Base-by-base conservation (phyloP, 2,797 vertebrate genomes). In the Syncerus caffer region DNA sequence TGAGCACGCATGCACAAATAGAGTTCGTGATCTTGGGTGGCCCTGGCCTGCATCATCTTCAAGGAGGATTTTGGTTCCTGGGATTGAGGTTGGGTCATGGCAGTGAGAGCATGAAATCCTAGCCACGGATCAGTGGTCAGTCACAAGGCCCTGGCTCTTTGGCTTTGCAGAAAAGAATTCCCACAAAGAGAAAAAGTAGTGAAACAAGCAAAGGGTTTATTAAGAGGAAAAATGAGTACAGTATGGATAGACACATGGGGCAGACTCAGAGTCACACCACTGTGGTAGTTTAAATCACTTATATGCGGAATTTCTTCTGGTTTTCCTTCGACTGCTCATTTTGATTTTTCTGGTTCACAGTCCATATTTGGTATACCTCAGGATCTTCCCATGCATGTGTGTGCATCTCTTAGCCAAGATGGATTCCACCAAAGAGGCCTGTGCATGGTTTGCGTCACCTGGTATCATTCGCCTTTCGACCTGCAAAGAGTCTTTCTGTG, bases 1-100 rank as follows among this genome's bases (percentile, higher is more conserved):
- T 71, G 34, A 71, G 67, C 67, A 23, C 0, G 2, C 10, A 38
- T 23, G 19, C 3, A 3, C 0, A 0, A 25, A 79, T 1, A 9
- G 27, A 74, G 38, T 42, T 42, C 71, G 25, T 74, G 12, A 74
- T 42, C 71, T 42, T 25, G 38, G 23, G 71, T 14, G 71, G 71
- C 71, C 23, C 38, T 25, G 12, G 71, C 71, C 38, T 42, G 71
- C 12, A 15, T 19, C 71, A 42, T 27, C 71, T 74, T 74, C 6
- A 74, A 42, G 71, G 21, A 42, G 12, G 6, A 23, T 0, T 74
- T 42, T 25, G 23, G 23, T 7, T 74, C 38, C 71, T 42, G 38
- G 71, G 23, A 74, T 7, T 74, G 71, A 74, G 6, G 71, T 74
- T 25, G 38, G 38, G 6, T 74, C 71, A 42, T 14, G 1, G 12